Percentiles rank a stretch among this genome's conserved stretches.
Evolutionary conservation across 2,888 invertebrate species (phyloP).

Genomic region (Chloromyia formosa): DNA sequence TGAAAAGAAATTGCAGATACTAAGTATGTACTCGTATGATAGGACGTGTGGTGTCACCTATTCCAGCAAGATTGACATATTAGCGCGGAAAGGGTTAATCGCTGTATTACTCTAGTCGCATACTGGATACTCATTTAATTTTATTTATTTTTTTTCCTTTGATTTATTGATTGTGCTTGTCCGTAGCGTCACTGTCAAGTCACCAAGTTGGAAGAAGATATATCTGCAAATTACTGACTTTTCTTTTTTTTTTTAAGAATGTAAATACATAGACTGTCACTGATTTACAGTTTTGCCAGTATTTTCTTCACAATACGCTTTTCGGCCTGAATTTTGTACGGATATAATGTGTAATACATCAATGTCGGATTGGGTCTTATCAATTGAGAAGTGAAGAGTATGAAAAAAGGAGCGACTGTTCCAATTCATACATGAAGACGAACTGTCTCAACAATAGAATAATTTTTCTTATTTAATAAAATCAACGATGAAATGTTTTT

Average conservation of each 20-base stretch:
- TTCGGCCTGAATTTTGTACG: no score
- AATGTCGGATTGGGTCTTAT: background rate
- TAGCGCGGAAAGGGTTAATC: background rate
- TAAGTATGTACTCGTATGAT: no score
- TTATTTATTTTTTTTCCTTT: background rate
- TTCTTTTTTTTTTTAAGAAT: background rate
- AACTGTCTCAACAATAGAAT: background rate
- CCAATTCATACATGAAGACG: background rate
- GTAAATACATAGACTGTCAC: background rate
- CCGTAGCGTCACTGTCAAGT: background rate
- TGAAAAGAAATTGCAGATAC: no score
- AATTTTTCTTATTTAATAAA: no score
- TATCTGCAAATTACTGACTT: conserved; percentile 10
- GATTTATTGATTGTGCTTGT: background rate
- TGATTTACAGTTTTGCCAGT: no score
- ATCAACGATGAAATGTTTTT: no score
- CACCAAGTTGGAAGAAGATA: background rate
- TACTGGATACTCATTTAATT: no score
- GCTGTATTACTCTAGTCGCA: background rate
- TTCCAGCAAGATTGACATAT: no score
- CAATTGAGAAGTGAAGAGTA: background rate
- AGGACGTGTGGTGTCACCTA: no score
- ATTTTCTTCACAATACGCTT: no score
- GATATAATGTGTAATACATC: background rate
- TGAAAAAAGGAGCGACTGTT: no score